phyloP scores from a whole-genome alignment of 2,888 invertebrate genomes.

The Lasioglossum pauxillum region DNA sequence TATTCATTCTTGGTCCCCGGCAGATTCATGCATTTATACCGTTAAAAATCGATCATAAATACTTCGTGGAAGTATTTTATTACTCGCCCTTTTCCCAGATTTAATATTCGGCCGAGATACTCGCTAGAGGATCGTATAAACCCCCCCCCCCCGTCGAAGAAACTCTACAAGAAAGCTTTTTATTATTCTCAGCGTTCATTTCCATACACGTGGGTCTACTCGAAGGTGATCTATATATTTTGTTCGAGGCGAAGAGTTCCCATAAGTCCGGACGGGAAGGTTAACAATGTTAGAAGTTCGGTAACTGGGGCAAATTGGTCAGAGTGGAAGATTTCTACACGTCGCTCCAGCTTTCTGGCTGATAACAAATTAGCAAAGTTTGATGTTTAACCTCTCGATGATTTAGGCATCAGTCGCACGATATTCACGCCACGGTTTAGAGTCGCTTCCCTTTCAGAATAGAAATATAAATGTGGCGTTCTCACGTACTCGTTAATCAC shows the following conservation, averaged over 20 bases:
- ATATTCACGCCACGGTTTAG: slow-evolving; percentile 15
- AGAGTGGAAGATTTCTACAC: slow-evolving; percentile 60
- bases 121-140: slow-evolving; percentile 42
- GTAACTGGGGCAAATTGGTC: slow-evolving; percentile 79
- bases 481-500: neutral
- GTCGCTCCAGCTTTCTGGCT: slow-evolving; percentile 63
- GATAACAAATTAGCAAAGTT: slow-evolving; percentile 73
- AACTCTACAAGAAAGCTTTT: slow-evolving; percentile 54
- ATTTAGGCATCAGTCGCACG: slow-evolving; percentile 51
- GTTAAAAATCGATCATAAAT: slow-evolving; percentile 46
- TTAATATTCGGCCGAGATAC: slow-evolving; percentile 57
- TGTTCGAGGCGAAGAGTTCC: slow-evolving; percentile 65
- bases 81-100: slow-evolving; percentile 23
- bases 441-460: neutral
- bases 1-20: neutral
- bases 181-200: slow-evolving; percentile 67
- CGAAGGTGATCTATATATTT: slow-evolving; percentile 77
- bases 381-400: slow-evolving; percentile 72
- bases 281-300: slow-evolving; percentile 78
- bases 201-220: slow-evolving; percentile 53
- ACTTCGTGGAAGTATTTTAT: slow-evolving; percentile 44
- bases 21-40: neutral
- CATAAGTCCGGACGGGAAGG: slow-evolving; percentile 73
- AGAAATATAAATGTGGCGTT: neutral
- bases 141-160: slow-evolving; percentile 40